phyloP scores from a whole-genome alignment of 1,140 invertebrate species.

The Paracyclopina nana region DNA sequence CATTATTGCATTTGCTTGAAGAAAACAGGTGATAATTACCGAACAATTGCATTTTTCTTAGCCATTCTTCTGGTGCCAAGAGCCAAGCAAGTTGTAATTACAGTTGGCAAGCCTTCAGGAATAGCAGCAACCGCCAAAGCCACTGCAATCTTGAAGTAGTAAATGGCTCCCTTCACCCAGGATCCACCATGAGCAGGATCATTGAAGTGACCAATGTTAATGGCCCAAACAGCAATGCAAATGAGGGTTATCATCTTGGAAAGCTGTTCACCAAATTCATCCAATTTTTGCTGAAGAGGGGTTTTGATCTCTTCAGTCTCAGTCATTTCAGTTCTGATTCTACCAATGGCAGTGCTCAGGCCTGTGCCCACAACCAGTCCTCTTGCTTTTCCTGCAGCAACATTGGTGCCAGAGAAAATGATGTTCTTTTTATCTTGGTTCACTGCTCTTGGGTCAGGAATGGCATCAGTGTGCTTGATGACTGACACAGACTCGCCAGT shows the following conservation, averaged over 20 bases:
- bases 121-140: conserved; percentile 94
- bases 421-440: conserved; percentile 99
- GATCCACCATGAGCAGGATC: conserved; percentile 99
- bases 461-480: conserved; percentile 93
- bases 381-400: conserved; percentile 92
- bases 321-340: conserved; percentile 96
- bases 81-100: conserved; percentile 97
- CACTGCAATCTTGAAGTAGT: conserved; percentile 99
- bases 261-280: conserved; percentile 98
- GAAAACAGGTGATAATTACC: too few species aligned
- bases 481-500: conserved; percentile 99
- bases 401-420: conserved; percentile 94
- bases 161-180: conserved; percentile 99
- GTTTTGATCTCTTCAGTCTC: conserved; percentile 99
- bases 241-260: conserved; percentile 96
- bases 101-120: conserved; percentile 84
- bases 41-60: conserved; percentile 99
- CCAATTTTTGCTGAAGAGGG: conserved; percentile 96
- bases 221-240: conserved; percentile 99
- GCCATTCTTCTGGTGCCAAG: conserved; percentile 99
- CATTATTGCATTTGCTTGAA: too few species aligned
- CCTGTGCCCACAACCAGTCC: conserved; percentile 98
- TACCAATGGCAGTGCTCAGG: conserved; percentile 91
- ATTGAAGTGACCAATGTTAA: conserved; percentile 99
- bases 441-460: conserved; percentile 91